These are phyloP conservation scores for Tyto alba DNA, from an alignment of 2,113 vertebrate genomes.

Conservation along the genomic window DNA sequence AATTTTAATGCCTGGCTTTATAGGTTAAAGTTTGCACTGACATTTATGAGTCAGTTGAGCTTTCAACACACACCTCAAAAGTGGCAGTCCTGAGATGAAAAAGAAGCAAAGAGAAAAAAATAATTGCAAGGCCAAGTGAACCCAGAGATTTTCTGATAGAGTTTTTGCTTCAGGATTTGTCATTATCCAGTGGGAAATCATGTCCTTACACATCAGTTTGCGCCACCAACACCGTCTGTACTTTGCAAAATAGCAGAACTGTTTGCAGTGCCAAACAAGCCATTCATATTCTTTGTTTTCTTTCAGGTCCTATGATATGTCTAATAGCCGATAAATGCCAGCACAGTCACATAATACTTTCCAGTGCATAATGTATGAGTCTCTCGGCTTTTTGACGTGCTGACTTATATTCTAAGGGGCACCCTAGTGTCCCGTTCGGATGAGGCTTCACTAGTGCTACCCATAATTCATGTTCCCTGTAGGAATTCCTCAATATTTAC, in stretches of 20 bases:
- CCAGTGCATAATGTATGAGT: background rate
- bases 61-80: background rate
- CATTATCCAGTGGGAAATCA: background rate
- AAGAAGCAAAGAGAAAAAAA: background rate
- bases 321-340: background rate
- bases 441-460: background rate
- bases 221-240: background rate
- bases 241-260: background rate
- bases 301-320: background rate
- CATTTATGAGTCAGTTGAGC: background rate
- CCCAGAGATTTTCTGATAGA: background rate
- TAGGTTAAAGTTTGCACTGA: background rate
- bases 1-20: background rate
- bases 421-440: background rate
- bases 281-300: background rate
- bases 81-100: slow-evolving; percentile 8
- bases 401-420: background rate
- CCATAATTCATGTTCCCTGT: background rate
- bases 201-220: background rate
- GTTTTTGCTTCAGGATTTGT: slow-evolving; percentile 6
- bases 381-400: background rate
- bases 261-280: background rate
- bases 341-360: background rate
- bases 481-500: background rate
- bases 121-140: background rate